A percentile compares a stretch with the other conserved stretches of the same genome.
These are phyloP conservation scores for Microcebus jonahi DNA, from an alignment of 2,113 vertebrate species.

Conservation along the genomic window DNA sequence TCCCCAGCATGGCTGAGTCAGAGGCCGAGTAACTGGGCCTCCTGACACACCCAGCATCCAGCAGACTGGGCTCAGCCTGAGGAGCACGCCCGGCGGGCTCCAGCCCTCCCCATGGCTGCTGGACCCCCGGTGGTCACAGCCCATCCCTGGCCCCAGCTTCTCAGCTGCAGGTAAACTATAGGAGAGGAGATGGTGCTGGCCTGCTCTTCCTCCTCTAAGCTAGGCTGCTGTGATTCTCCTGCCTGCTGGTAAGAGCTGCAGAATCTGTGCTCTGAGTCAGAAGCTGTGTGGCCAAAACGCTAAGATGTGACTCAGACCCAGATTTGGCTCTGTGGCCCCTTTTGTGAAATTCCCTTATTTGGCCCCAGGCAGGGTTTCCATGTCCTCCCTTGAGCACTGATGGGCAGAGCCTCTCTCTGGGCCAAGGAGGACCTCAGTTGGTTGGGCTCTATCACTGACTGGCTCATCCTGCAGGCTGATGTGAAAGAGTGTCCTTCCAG, in stretches of 20 bases:
- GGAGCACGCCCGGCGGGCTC: rapidly evolving
- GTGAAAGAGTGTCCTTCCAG: neutral
- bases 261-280: constrained; percentile 31
- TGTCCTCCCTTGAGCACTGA: neutral
- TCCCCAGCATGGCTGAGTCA: neutral
- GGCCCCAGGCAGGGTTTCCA: neutral
- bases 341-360: constrained; percentile 49
- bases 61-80: neutral
- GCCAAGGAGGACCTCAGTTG: neutral
- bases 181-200: neutral
- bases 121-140: neutral
- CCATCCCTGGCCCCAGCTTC: neutral
- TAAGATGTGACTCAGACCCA: constrained; percentile 48
- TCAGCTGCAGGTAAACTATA: neutral
- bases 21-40: neutral
- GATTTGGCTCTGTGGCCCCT: neutral
- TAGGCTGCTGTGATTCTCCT: neutral
- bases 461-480: neutral
- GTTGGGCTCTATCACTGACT: rapidly evolving
- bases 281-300: neutral
- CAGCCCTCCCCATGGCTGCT: rapidly evolving
- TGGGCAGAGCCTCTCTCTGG: neutral
- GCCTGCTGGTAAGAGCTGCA: neutral
- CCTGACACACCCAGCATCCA: neutral
- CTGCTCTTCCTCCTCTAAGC: neutral